phyloP scores from a whole-genome alignment of 2,797 vertebrate species.

The Acrocephalus scirpaceus region DNA sequence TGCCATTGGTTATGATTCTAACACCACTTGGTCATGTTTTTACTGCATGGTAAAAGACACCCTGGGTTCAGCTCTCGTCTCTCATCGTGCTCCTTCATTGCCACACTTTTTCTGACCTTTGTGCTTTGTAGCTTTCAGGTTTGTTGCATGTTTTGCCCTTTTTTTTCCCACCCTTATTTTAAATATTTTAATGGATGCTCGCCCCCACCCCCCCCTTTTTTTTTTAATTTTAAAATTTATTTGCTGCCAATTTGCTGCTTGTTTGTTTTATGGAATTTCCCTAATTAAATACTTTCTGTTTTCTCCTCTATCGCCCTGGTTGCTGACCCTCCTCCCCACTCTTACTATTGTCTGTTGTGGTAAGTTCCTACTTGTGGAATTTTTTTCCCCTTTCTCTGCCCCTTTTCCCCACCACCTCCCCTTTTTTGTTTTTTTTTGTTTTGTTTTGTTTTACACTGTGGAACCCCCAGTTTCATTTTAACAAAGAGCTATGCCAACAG shows the following conservation, averaged over 20 bases:
- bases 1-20: constrained; percentile 75
- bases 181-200: constrained; percentile 76
- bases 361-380: constrained; percentile 94
- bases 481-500: constrained; percentile 78
- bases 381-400: constrained; percentile 54
- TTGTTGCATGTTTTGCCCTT: constrained; percentile 77
- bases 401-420: not conserved
- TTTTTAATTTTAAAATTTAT: constrained; percentile 68
- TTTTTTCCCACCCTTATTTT: constrained; percentile 5
- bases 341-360: constrained; percentile 99
- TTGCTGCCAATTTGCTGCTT: constrained; percentile 81
- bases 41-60: constrained; percentile 87
- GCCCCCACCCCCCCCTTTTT: constrained; percentile 13
- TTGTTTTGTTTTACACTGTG: constrained; percentile 60
- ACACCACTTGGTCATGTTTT: constrained; percentile 78
- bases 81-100: constrained; percentile 70
- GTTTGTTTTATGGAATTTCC: constrained; percentile 86
- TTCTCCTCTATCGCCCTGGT: constrained; percentile 97
- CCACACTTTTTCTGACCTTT: constrained; percentile 75
- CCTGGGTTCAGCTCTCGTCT: constrained; percentile 69
- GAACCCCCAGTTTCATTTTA: constrained; percentile 70
- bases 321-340: constrained; percentile 97
- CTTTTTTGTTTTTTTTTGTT: not conserved
- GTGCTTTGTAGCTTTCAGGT: constrained; percentile 74
- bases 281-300: constrained; percentile 99